phyloP scores from a whole-genome alignment of 2,113 vertebrate genomes.

The Ranitomeya imitator region DNA sequence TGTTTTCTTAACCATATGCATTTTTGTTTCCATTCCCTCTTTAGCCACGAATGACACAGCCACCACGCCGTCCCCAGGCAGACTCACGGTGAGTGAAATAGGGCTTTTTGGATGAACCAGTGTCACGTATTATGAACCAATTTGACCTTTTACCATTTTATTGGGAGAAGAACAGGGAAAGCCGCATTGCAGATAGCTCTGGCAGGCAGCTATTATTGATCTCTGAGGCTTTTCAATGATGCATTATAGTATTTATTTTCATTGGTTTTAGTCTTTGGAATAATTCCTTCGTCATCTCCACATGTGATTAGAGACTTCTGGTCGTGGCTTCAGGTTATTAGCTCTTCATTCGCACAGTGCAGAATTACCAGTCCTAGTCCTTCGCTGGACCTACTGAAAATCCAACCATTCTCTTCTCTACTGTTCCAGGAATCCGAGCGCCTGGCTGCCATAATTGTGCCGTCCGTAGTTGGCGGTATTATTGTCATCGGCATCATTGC shows the following conservation, averaged over 20 bases:
- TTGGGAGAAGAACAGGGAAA: background rate
- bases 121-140: background rate
- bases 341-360: background rate
- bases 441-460: conserved; percentile 81
- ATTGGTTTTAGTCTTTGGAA: background rate
- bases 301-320: too few species aligned
- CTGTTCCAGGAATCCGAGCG: conserved; percentile 51
- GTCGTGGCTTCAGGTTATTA: background rate
- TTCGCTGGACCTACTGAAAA: background rate
- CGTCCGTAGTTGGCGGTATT: conserved; percentile 72
- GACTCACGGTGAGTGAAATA: conserved; percentile 26
- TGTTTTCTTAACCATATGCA: background rate
- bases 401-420: background rate
- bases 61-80: background rate
- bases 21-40: background rate
- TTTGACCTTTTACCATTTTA: background rate
- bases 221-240: background rate
- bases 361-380: background rate
- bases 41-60: background rate
- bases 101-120: background rate
- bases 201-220: background rate
- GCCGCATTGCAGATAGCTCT: background rate
- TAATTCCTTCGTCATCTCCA: too few species aligned
- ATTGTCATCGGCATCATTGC: conserved; percentile 69
- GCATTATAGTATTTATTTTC: background rate